Evolutionary conservation across 2,888 invertebrate species (phyloP).

Genomic region (Pasiphila rectangulata): DNA sequence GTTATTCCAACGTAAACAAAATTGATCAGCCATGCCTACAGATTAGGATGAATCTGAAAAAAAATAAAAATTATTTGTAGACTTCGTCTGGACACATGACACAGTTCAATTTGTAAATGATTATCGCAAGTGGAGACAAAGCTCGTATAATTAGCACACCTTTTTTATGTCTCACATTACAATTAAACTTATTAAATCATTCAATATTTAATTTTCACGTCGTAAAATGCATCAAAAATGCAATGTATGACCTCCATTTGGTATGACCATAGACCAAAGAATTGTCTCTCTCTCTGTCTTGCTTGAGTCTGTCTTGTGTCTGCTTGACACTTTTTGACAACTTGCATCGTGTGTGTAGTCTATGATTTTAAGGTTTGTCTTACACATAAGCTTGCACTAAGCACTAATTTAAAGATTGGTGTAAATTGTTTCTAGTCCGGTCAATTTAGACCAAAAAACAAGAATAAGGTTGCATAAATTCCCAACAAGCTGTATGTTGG

Average conservation of each 20-base stretch:
- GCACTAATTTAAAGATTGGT: no score
- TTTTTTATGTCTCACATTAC: constrained; percentile 48
- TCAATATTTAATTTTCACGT: constrained; percentile 35
- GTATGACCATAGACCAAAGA: constrained; percentile 6
- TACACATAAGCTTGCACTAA: no score
- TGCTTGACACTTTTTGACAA: no score
- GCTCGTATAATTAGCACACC: constrained; percentile 41
- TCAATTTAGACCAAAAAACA: no score
- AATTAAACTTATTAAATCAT: constrained; percentile 37
- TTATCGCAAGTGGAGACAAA: constrained; percentile 18
- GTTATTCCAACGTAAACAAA: constrained; percentile 88
- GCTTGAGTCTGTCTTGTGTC: no score
- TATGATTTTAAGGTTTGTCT: no score
- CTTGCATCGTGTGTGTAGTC: no score
- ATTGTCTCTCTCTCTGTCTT: no score
- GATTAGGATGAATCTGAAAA: constrained; percentile 50
- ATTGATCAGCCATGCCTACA: constrained; percentile 83
- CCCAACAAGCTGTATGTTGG: no score
- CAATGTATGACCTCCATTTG: constrained; percentile 74
- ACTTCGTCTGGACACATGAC: constrained; percentile 48
- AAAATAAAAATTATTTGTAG: constrained; percentile 48
- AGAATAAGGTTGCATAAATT: no score
- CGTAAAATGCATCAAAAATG: constrained; percentile 71
- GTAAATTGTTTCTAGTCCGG: no score
- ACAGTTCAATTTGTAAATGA: constrained; percentile 29